Base-by-base conservation (phyloP, 1,140 invertebrate species). In the Mylabris phalerata region DNA sequence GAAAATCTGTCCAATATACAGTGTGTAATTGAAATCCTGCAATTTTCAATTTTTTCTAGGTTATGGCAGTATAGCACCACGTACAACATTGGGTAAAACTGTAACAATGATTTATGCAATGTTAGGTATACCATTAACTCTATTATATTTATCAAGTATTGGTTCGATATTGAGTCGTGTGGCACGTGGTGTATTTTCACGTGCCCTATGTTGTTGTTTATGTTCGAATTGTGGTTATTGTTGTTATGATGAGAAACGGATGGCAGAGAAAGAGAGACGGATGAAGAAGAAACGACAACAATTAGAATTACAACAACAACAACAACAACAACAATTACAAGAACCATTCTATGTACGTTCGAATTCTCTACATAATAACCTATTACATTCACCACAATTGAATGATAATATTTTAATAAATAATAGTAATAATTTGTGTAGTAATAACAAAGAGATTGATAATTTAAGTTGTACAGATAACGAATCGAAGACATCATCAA, bases 61-160 rank as follows among this genome's bases (percentile, higher is more conserved):
- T 67, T 95, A 93, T 71, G 93, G 93, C 9, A 91, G 91, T 67
- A 87, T 94, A 27, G 85, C 87, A 0, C 91, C 92, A 1, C 81
- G 82, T 57, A 88, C 87, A n/a, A 82, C 86, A 1, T 76, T 88
- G 40, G 92, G 92, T 0, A 88, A 92, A 73, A 80, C 90, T 27
- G 85, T 91, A 0, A 94, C 93, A 3, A 89, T 95, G 72, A 83
- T 89, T 5, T 96, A 95, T 75, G 92, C 92, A 9, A 83, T 88
- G 42, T 78, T 95, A 10, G 93, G 93, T 10, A 95, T 97, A 64
- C 94, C 94, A 0, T 74, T 97, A 57, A 95, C 93, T 59, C 80
- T 97, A 41, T 82, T 97, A 4, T 93, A 93, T 75, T 78, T 93
- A 51, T 90, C 88, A 25, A 90, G 87, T 58, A 86, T 91, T 5